Conservation (phyloP, 2,797 vertebrate genomes). For the Pseudochaenichthys georgianus region DNA sequence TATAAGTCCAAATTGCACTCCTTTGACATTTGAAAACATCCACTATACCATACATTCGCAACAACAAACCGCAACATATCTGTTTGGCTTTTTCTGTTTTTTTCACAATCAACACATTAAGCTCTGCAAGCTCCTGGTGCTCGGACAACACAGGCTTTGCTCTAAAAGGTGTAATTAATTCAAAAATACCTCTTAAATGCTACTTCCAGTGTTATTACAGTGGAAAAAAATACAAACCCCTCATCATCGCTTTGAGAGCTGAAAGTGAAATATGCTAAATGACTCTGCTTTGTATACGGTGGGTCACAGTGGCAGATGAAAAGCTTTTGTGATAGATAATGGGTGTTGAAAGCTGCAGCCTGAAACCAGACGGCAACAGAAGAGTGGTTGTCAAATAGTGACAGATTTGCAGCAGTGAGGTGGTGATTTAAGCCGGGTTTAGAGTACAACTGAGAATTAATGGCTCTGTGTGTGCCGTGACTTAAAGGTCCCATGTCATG, state of each 20-base stretch:
- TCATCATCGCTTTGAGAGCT: constrained; percentile 57
- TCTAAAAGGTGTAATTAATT: constrained; percentile 57
- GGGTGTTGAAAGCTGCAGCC: constrained; percentile 70
- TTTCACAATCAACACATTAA: constrained; percentile 19
- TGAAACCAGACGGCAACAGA: constrained; percentile 62
- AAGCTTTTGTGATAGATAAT: constrained; percentile 78
- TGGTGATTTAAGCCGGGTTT: constrained; percentile 46
- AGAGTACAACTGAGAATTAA: constrained; percentile 40
- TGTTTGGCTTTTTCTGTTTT: background rate
- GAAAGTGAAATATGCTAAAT: constrained; percentile 67
- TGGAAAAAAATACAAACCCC: constrained; percentile 60
- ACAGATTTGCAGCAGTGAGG: constrained; percentile 48
- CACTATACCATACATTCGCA: constrained; percentile 18
- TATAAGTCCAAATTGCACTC: constrained; percentile 50
- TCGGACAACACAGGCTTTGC: constrained; percentile 39
- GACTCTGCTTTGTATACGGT: constrained; percentile 62
- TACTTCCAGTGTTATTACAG: constrained; percentile 48
- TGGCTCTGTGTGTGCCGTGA: background rate
- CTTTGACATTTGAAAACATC: constrained; percentile 41
- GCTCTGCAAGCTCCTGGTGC: constrained; percentile 10
- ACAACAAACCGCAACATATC: constrained; percentile 2
- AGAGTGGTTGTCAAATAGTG: constrained; percentile 63
- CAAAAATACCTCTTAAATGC: constrained; percentile 58
- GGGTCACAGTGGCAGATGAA: constrained; percentile 71
- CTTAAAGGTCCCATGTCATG: background rate